Base-by-base conservation (phyloP, 2,888 invertebrate species). In the Thera obeliscata region DNA sequence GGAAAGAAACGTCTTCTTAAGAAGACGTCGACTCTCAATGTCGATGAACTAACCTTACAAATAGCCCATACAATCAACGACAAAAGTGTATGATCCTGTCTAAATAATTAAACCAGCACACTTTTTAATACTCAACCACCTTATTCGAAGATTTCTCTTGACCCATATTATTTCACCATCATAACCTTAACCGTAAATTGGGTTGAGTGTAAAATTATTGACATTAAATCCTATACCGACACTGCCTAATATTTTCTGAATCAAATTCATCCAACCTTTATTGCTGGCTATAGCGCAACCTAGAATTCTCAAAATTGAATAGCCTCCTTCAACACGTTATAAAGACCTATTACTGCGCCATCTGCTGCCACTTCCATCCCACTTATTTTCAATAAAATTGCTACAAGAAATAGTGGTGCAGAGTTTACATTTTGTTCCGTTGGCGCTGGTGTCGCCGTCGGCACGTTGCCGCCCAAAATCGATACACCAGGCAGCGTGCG, bases 401-500 rank as follows among this genome's bases (percentile, higher is more conserved):
- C n/a, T 36, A 62, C 74, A 74, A 64, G 49, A 11, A 50, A 56
- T 71, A 66, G 11, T 43, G 58, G 49, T 59, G 56, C 66, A 69
- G 69, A 84, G 88, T 66, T 69, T 57, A n/a, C 52, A 5, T 48
- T n/a, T 49, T 50, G n/a, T 11, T 35, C 57, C 63, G 60, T 78
- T 81, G 87, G 84, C 91, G 83, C 82, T 72, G 72, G 72, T 33
- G 71, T 75, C 74, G 80, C 73, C 64, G 68, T 55, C 70, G 75
- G 76, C 76, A 75, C 69, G 88, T 87, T 86, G 81, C 92, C 92
- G 90, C 92, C 92, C 91, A 89, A 89, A 91, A 93, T 93, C 92
- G 90, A 93, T 93, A 93, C 74, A 76, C 64, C 52, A 69, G 69
- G 74, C 78, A 85, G 84, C 86, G 86, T 89, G 91, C 92, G 91